phyloP scores from a whole-genome alignment of 2,113 vertebrate genomes.

The Zosterops pallidus region DNA sequence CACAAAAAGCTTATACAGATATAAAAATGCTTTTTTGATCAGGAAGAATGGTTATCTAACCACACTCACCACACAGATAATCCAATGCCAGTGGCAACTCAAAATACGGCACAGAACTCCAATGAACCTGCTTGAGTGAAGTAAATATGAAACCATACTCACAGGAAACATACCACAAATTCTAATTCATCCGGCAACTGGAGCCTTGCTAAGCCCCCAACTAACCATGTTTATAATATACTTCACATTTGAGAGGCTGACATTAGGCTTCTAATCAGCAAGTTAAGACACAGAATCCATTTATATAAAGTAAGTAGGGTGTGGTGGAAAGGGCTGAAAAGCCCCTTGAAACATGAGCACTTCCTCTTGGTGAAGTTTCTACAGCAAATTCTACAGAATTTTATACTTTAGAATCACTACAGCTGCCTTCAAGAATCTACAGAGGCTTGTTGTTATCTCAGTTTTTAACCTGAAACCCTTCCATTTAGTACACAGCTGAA shows the following conservation, averaged over 20 bases:
- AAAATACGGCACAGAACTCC: not conserved
- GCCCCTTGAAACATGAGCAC: not conserved
- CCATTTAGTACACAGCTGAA: not conserved
- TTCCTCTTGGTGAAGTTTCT: not conserved
- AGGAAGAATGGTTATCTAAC: not conserved
- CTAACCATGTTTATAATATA: not conserved
- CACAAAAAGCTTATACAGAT: accelerated
- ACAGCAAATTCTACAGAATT: not conserved
- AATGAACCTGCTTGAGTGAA: not conserved
- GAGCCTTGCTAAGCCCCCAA: not conserved
- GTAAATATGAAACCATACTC: not conserved
- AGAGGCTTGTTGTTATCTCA: not conserved
- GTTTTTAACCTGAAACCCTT: not conserved
- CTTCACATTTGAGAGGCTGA: not conserved
- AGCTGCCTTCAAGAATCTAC: not conserved
- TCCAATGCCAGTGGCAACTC: not conserved
- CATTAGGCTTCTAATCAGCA: not conserved
- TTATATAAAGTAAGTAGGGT: not conserved
- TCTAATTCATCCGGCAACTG: not conserved
- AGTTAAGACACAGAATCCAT: not conserved
- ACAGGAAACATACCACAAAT: not conserved
- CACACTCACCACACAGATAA: not conserved
- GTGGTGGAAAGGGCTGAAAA: not conserved
- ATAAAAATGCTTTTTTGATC: not conserved
- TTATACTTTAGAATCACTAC: not conserved